Evolutionary conservation across 2,113 vertebrate genomes (phyloP).

Genomic region (Pygoscelis antarcticus): DNA sequence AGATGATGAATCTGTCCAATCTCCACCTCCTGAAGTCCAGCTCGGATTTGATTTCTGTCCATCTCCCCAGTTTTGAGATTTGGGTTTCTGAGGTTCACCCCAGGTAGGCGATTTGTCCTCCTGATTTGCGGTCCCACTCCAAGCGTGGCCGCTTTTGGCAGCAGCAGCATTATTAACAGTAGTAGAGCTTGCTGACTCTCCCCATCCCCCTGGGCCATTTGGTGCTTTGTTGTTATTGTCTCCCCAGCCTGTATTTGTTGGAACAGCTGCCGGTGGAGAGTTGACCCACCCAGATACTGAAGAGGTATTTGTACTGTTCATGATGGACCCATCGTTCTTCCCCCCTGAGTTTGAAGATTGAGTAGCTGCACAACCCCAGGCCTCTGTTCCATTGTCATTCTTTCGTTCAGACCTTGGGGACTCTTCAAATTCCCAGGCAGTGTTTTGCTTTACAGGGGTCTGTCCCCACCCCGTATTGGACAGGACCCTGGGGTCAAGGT

Average conservation of each 20-base stretch:
- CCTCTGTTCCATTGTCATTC: conserved; percentile 87
- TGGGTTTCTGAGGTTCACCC: conserved; percentile 88
- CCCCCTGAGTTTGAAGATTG: conserved; percentile 89
- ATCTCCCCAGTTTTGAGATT: conserved; percentile 89
- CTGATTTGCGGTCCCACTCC: conserved; percentile 83
- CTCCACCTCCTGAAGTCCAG: conserved; percentile 84
- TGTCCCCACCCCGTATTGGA: conserved; percentile 97
- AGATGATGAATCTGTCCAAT: conserved; percentile 78
- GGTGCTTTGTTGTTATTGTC: conserved; percentile 82
- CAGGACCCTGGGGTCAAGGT: conserved; percentile 94
- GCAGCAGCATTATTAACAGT: conserved; percentile 79
- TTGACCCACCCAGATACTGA: conserved; percentile 89
- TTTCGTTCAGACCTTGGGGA: conserved; percentile 85
- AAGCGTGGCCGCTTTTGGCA: conserved; percentile 88
- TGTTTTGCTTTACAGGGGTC: conserved; percentile 97
- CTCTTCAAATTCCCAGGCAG: conserved; percentile 97
- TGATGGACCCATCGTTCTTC: conserved; percentile 85
- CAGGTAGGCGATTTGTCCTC: conserved; percentile 91
- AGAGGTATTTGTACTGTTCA: conserved; percentile 86
- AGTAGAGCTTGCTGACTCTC: conserved; percentile 83
- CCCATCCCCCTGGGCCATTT: conserved; percentile 90
- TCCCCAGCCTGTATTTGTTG: conserved; percentile 87
- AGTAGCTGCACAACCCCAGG: conserved; percentile 82
- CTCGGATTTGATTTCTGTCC: conserved; percentile 85
- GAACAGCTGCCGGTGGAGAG: conserved; percentile 78